Percentiles rank a stretch among this genome's conserved stretches.
phyloP scores from a whole-genome alignment of 2,797 vertebrate species.

The Menidia menidia region DNA sequence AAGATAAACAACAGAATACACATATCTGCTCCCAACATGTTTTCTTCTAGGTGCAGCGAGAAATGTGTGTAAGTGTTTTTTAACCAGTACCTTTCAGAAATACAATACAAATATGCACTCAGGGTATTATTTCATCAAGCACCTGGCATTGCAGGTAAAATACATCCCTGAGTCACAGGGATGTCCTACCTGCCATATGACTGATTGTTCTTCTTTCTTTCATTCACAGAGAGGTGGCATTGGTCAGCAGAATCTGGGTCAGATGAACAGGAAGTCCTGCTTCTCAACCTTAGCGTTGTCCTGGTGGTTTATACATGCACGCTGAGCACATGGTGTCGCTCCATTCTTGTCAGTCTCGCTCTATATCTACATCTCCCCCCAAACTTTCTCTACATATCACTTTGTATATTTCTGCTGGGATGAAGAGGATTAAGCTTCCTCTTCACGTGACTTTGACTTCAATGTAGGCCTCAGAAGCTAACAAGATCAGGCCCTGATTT shows the following conservation, averaged over 20 bases:
- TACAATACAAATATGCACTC: slow-evolving; percentile 17
- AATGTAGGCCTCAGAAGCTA: neutral
- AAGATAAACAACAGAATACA: slow-evolving; percentile 25
- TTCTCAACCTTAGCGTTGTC: slow-evolving; percentile 36
- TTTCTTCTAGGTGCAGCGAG: neutral
- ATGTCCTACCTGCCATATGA: slow-evolving; percentile 67
- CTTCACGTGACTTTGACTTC: slow-evolving; percentile 28
- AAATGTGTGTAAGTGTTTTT: slow-evolving; percentile 1
- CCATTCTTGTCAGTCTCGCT: slow-evolving; percentile 12
- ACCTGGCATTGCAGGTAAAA: slow-evolving; percentile 66
- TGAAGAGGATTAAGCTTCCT: slow-evolving; percentile 43
- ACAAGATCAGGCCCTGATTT: neutral
- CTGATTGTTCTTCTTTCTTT: slow-evolving; percentile 72
- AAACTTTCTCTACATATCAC: slow-evolving; percentile 30
- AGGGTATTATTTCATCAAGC: slow-evolving; percentile 45
- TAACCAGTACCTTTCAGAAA: neutral
- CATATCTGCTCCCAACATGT: slow-evolving; percentile 11
- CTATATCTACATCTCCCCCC: slow-evolving; percentile 17
- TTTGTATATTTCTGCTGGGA: slow-evolving; percentile 34
- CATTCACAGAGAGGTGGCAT: slow-evolving; percentile 54
- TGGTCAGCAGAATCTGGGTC: slow-evolving; percentile 48
- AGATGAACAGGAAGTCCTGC: slow-evolving; percentile 41
- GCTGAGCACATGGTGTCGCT: slow-evolving; percentile 45
- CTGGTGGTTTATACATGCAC: slow-evolving; percentile 38
- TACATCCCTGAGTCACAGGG: slow-evolving; percentile 62